A percentile compares a stretch with the other conserved stretches of the same genome.
These are phyloP conservation scores for Enteromius treurensis DNA, from an alignment of 2,797 vertebrate species.

Conservation along the genomic window DNA sequence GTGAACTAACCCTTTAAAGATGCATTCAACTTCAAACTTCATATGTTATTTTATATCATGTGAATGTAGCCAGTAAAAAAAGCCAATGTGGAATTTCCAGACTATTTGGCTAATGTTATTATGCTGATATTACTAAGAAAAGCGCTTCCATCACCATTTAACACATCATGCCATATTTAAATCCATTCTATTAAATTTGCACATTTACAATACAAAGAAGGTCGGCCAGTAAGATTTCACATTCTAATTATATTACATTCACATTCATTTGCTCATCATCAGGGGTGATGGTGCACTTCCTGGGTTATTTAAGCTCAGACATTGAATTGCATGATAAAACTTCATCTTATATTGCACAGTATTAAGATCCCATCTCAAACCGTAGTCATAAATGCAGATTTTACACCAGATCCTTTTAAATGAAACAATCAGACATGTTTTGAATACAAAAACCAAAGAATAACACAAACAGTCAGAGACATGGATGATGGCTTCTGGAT, in stretches of 20 bases:
- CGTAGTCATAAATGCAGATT: not conserved
- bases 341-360: conserved; percentile 34
- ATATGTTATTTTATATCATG: not conserved
- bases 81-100: not conserved
- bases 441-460: not conserved
- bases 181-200: not conserved
- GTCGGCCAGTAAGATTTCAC: not conserved
- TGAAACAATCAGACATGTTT: not conserved
- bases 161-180: conserved; percentile 1
- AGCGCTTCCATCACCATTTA: not conserved
- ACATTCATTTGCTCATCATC: conserved; percentile 23
- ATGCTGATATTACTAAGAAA: not conserved
- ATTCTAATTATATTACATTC: conserved; percentile 17
- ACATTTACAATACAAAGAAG: not conserved
- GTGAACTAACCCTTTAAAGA: not conserved
- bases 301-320: not conserved
- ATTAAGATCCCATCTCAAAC: conserved; percentile 31
- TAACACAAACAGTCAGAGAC: not conserved
- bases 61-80: not conserved
- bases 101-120: not conserved
- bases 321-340: not conserved
- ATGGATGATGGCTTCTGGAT: not conserved
- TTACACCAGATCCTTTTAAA: not conserved
- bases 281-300: not conserved
- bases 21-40: not conserved